Evolutionary conservation across 2,113 vertebrate species (phyloP), one percentile per base, ranked within the genome.

Genomic region (Centropristis striata): DNA sequence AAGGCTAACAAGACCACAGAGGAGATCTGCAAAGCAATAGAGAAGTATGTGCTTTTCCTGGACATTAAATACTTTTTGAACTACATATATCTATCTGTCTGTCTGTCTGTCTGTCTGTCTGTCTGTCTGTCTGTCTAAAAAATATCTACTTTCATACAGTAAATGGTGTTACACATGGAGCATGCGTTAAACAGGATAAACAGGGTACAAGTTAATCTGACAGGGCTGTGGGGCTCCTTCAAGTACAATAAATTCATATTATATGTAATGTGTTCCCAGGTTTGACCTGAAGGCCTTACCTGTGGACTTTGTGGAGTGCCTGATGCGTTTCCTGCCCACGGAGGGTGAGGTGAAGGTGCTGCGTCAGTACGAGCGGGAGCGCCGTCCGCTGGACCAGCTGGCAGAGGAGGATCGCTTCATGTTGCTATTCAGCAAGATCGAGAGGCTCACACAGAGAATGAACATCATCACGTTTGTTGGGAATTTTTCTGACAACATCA

Each of bases 11-110:
- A 97, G 88, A 90, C 93, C 58, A 74, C 97, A 0, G 97, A 99
- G 64, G 98, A 99, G 92, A 99, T 99, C 91, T 98, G 97, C 95
- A 95, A 94, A 88, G 97, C 98, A 71, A 98, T 99, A 88, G 96
- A 99, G 93, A 98, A 92, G 98, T 99, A 94, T 0, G 92, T 28
- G 32, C 23, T 6, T 21, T 13, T 36, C 25, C 18, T 51, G 28
- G 0, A 25, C 16, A 51, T 25, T 1, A 47, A 51, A 28, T 21
- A 5, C 10, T 5, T 21, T 75, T 25, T 8, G 4, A 59, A n/a
- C 14, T 2, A 20, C 0, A 39, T 23, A 41, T 1, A 36, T n/a
- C n/a, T 32, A 32, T 32, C 32, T 32, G 6, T 32, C 32, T 32
- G 6, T 32, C 32, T 32, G 6, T 32, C 32, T 32, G 6, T 32